Percentiles rank a stretch among this genome's conserved stretches.
Conservation (phyloP, 2,113 vertebrate species). For the Mobula hypostoma region DNA sequence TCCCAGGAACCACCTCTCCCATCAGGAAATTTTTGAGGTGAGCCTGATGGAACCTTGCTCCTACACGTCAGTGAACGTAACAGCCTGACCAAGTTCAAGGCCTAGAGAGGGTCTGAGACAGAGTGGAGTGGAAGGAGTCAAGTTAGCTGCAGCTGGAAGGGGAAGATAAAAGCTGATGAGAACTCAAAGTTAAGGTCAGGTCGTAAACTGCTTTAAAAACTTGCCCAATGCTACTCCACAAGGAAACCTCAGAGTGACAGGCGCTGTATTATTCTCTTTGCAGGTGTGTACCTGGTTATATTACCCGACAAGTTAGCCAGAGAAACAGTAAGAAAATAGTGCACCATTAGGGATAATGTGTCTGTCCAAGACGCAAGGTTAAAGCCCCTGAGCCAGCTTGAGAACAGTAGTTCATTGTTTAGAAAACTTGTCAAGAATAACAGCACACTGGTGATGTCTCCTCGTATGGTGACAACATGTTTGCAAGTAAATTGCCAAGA, state of each 20-base stretch:
- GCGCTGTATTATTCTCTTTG: not conserved
- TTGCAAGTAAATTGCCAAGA: too few relatives aligned
- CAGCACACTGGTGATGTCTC: too few relatives aligned
- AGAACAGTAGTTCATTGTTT: not conserved
- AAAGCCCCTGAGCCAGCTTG: not conserved
- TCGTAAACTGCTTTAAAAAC: not conserved
- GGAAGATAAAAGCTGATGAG: too few relatives aligned
- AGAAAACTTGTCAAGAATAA: too few relatives aligned
- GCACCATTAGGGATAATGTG: too few relatives aligned
- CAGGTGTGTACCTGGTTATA: not conserved
- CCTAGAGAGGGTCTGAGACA: not conserved
- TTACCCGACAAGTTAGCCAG: not conserved
- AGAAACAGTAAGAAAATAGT: not conserved
- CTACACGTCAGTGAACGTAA: not conserved
- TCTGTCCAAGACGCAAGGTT: too few relatives aligned
- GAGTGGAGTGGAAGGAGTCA: too few relatives aligned
- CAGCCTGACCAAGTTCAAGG: not conserved
- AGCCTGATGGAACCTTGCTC: not conserved
- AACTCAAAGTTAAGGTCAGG: not conserved
- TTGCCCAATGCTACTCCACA: not conserved
- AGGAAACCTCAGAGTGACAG: not conserved
- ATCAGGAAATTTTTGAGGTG: slow-evolving; percentile 39
- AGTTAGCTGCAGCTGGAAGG: too few relatives aligned
- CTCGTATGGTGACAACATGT: too few relatives aligned
- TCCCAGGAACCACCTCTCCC: slow-evolving; percentile 39